Conservation (phyloP, 2,113 vertebrate species). For the Stercorarius parasiticus region DNA sequence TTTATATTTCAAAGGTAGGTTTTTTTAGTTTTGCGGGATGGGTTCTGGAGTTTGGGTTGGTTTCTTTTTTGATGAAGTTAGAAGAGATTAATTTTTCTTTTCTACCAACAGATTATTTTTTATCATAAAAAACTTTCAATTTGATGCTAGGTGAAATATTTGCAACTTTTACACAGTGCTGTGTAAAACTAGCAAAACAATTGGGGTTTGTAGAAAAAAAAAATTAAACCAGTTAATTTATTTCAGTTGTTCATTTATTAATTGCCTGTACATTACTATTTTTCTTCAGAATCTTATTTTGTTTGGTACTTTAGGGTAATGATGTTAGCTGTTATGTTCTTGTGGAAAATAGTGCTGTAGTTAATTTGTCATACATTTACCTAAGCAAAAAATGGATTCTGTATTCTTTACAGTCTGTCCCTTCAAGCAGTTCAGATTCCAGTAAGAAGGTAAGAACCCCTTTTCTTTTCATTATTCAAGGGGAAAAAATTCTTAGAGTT, state of each 20-base stretch:
- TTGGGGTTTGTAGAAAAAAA: neutral
- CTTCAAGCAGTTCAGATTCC: conserved; percentile 29
- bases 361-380: neutral
- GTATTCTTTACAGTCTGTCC: conserved; percentile 53
- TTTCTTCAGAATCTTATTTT: neutral
- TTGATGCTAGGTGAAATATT: neutral
- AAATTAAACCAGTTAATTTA: neutral
- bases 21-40: neutral
- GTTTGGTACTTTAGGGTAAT: neutral
- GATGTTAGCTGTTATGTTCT: neutral
- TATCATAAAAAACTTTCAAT: neutral
- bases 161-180: neutral
- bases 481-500: neutral
- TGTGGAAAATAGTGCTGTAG: neutral
- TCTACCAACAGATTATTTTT: neutral
- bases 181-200: neutral
- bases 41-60: neutral
- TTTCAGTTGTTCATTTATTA: neutral
- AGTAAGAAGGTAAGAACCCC: conserved; percentile 45
- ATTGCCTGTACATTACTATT: neutral
- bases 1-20: neutral
- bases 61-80: neutral
- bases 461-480: neutral
- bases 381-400: neutral
- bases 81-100: neutral